Evolutionary conservation across 2,797 vertebrate genomes (phyloP), one percentile per base, ranked within the genome.

Genomic region (Fistularia commersonii): DNA sequence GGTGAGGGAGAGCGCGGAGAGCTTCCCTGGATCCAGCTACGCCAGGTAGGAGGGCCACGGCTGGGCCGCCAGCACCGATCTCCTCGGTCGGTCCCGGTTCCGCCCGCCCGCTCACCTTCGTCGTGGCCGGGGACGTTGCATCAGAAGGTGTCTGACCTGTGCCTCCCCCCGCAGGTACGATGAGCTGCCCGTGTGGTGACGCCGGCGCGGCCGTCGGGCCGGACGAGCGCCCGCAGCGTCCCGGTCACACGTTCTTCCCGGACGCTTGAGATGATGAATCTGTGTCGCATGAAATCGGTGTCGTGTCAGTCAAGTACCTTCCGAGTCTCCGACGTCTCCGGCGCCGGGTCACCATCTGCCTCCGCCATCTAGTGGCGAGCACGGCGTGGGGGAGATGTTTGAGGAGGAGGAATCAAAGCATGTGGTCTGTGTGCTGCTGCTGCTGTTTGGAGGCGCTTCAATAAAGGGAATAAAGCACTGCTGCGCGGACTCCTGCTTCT

Each of bases 1-100:
- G 74, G 60, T 92, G 88, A 91, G 83, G 76, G 93, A 97, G 79
- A 93, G 84, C 82, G 82, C 90, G 81, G 94, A 95, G 82, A 94
- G 88, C 40, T 76, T 93, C 73, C 93, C 95, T 60, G 88, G 84
- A 84, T 89, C 88, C 71, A 90, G 89, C 91, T 95, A 90, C 54
- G 63, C 76, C 45, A 69, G 77, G 85, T 89, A 75, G 37, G 42
- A 51, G 23, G 23, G 23, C 23, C 23, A 23, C 2, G 4, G 4
- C 23, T 23, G 2, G 23, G 2, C 2, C 23, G 23, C 23, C 23
- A 2, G 2, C 4, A 4, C 23, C 23, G 23, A 23, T 23, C 23
- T 23, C 2, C 23, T 23, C 23, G 4, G 23, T 23, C 4, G 23
- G 23, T 23, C 23, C 23, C 23, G 23, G 23, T 4, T 23, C n/a